Evolutionary conservation across 2,113 vertebrate species (phyloP), one percentile per base, ranked within the genome.

Genomic region (Eulemur macaco): DNA sequence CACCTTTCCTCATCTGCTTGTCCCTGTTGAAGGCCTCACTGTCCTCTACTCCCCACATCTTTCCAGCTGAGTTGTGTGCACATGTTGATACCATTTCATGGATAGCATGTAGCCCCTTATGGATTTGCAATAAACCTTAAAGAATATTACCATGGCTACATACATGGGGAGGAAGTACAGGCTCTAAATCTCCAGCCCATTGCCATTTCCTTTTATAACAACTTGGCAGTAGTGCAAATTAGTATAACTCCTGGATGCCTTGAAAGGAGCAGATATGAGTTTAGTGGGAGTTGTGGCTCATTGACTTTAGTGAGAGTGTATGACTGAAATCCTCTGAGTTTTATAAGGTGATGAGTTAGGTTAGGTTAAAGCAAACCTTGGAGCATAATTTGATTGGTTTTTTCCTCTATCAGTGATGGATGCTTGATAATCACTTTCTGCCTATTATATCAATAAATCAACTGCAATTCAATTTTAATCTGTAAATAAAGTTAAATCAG

Each of bases 401-500:
- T 76, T 96, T 81, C 91, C 80, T 93, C 66, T 88, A 95, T 95
- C 91, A 82, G 93, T 98, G 95, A 97, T 95, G 89, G 95, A 95
- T 98, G 93, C 96, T 96, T 95, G 86, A 97, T 98, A 96, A 98
- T 98, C 96, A 92, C 76, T 95, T 95, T 96, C 89, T 94, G 84
- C 60, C 93, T 97, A 96, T 97, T 98, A 96, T 96, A 96, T 95
- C 96, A 97, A 96, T 98, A 97, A 96, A 97, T 98, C 96, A 89
- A 94, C 95, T 81, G 89, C 86, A 96, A 97, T 93, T 98, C 95
- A 94, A 96, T 98, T 97, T 97, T 96, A 97, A 96, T 96, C 91
- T 96, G 97, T 97, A 98, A 98, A 97, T 97, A 97, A 96, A 97
- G 94, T 97, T 96, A 97, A 95, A 95, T 96, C 97, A 74, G 91